Evolutionary conservation across 1,140 invertebrate genomes (phyloP).

Genomic region (Drosophila sturtevanti): DNA sequence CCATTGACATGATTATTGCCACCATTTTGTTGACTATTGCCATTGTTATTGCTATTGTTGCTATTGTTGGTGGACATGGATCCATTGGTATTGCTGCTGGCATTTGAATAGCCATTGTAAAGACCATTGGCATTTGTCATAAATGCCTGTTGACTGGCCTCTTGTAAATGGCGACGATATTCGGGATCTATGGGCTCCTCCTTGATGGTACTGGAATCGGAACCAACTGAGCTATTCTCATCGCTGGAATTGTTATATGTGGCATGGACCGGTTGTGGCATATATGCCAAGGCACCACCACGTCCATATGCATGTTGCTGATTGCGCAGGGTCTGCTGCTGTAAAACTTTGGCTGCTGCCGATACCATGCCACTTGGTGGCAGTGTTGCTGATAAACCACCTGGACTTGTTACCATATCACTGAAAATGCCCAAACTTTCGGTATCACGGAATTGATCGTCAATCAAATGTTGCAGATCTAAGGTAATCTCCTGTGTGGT

Average conservation of each 20-base stretch:
- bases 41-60: conserved; percentile 40
- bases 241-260: conserved; percentile 85
- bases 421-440: conserved; percentile 88
- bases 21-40: conserved; percentile 83
- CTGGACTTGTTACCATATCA: conserved; percentile 89
- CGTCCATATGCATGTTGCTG: conserved; percentile 83
- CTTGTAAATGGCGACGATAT: conserved; percentile 85
- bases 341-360: conserved; percentile 82
- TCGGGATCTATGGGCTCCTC: conserved; percentile 91
- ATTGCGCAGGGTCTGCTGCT: conserved; percentile 74
- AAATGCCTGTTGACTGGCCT: conserved; percentile 77
- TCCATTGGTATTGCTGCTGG: conserved; percentile 36
- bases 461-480: conserved; percentile 93
- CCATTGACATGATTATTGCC: conserved; percentile 62
- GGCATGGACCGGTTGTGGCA: conserved; percentile 94
- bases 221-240: conserved; percentile 78
- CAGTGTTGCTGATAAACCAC: conserved; percentile 83
- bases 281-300: conserved; percentile 90
- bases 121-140: conserved; percentile 82
- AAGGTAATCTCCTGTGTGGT: conserved; percentile 94
- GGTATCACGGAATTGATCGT: conserved; percentile 93
- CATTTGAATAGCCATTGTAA: conserved; percentile 77
- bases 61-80: conserved; percentile 79
- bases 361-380: conserved; percentile 79
- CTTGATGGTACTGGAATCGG: conserved; percentile 79